Percentiles rank a stretch among this genome's conserved stretches.
Evolutionary conservation across 2,113 vertebrate species (phyloP).

Genomic region (Loxodonta africana): DNA sequence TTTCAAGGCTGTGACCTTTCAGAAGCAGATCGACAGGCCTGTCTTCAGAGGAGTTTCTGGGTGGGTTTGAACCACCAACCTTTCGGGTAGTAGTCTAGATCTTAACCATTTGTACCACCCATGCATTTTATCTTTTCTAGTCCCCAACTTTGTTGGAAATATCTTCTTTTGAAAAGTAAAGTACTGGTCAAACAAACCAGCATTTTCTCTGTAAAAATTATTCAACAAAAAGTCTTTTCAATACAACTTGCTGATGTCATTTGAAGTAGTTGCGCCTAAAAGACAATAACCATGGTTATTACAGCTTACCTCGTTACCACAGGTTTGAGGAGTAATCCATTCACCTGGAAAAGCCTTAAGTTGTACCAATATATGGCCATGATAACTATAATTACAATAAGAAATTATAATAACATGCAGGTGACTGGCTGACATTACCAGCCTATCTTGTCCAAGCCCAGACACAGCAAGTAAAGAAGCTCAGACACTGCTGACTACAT

Average conservation of each 20-base stretch:
- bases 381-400: not conserved
- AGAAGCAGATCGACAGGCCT: not conserved
- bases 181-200: not conserved
- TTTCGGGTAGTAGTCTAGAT: no score
- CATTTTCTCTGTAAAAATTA: constrained; percentile 26
- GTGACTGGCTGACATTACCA: not conserved
- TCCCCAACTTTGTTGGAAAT: not conserved
- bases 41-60: not conserved
- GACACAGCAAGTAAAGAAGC: not conserved
- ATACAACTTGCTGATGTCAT: not conserved
- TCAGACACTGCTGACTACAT: not conserved
- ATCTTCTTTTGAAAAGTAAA: constrained; percentile 38
- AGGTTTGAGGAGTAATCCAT: constrained; percentile 42
- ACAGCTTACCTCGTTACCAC: not conserved
- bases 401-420: not conserved
- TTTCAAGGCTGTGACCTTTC: not conserved
- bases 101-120: not conserved
- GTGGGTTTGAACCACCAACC: not conserved
- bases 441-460: not conserved
- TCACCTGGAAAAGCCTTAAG: constrained; percentile 29
- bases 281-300: constrained; percentile 69
- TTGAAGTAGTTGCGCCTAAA: not conserved
- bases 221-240: not conserved
- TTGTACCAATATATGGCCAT: not conserved
- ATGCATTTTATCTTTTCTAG: not conserved